Evolutionary conservation across 2,113 vertebrate species (phyloP).

Genomic region (Epinephelus lanceolatus): DNA sequence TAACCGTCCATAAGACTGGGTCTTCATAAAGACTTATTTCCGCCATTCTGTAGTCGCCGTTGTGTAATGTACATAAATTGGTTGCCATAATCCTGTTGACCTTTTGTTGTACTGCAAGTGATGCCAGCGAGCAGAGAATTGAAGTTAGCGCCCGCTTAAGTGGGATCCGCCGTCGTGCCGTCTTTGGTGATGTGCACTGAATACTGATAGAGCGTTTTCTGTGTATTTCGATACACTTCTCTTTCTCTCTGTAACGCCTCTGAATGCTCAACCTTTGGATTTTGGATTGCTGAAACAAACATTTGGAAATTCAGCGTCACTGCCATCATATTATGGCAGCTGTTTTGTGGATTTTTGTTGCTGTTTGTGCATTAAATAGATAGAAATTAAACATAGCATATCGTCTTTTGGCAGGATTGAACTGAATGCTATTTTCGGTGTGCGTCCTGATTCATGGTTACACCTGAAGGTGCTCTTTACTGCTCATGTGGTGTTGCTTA

Average conservation of each 20-base stretch:
- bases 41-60: constrained; percentile 22
- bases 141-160: constrained; percentile 1
- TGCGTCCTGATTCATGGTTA: not conserved
- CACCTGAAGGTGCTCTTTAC: not conserved
- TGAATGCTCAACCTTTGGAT: not conserved
- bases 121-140: not conserved
- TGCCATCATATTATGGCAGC: not conserved
- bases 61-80: constrained; percentile 46
- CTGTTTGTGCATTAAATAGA: not conserved
- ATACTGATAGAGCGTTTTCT: not conserved
- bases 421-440: not conserved
- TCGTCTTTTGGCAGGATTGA: not conserved
- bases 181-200: not conserved
- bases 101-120: constrained; percentile 23
- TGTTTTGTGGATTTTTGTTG: not conserved
- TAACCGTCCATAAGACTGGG: constrained; percentile 20
- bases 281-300: not conserved
- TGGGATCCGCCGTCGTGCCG: not conserved
- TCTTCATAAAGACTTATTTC: constrained; percentile 44
- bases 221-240: not conserved
- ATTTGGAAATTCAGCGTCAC: not conserved
- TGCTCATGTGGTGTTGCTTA: not conserved
- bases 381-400: not conserved
- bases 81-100: constrained; percentile 36
- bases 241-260: not conserved